phyloP scores from a whole-genome alignment of 2,888 invertebrate species.

The Caenorhabditis sp. region DNA sequence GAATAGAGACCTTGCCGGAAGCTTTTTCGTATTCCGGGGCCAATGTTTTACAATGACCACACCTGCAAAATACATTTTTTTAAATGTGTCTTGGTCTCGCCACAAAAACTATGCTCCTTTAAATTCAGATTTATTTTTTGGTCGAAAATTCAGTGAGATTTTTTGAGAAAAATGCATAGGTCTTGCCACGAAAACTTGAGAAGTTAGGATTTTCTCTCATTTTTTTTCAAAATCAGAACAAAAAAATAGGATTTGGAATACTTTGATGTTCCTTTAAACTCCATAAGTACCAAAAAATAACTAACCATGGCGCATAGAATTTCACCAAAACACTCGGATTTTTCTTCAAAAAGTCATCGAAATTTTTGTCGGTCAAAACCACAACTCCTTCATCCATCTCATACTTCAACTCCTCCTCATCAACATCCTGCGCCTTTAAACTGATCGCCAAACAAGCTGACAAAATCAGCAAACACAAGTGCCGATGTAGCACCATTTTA shows the following conservation, averaged over 20 bases:
- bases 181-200: neutral
- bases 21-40: slow-evolving; percentile 75
- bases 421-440: neutral
- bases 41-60: slow-evolving; percentile 74
- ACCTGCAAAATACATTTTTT: slow-evolving; percentile 47
- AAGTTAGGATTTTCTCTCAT: slow-evolving; percentile 2
- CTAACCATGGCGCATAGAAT: slow-evolving; percentile 77
- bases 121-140: too few relatives aligned
- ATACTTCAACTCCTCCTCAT: slow-evolving; percentile 50
- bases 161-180: neutral
- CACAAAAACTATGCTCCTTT: too few relatives aligned
- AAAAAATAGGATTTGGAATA: neutral
- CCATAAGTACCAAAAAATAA: slow-evolving; percentile 18
- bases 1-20: slow-evolving; percentile 69
- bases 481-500: neutral
- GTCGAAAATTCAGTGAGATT: too few relatives aligned
- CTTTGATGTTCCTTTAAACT: neutral
- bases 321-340: slow-evolving; percentile 74
- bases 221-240: too few relatives aligned
- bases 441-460: neutral
- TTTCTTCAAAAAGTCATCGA: slow-evolving; percentile 66
- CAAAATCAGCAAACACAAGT: neutral
- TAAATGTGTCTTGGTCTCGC: too few relatives aligned
- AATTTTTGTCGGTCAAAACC: slow-evolving; percentile 67
- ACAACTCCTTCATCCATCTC: slow-evolving; percentile 57